Conservation (phyloP, 2,888 invertebrate genomes). For the Eupithecia abbreviata region DNA sequence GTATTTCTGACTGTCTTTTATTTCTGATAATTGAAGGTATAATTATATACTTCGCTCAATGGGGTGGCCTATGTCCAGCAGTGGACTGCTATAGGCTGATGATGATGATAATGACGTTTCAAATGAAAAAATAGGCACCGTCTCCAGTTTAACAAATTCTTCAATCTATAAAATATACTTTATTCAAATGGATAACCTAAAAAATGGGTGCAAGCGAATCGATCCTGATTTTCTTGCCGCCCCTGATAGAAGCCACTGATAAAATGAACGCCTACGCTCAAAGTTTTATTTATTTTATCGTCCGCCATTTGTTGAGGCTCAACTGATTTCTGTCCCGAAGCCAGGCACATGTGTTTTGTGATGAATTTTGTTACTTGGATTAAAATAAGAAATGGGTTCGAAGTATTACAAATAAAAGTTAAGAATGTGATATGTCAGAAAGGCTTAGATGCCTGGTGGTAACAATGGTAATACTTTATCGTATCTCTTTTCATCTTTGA, state of each 20-base stretch:
- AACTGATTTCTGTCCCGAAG: slow-evolving; percentile 56
- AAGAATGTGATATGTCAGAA: no score
- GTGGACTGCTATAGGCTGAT: no score
- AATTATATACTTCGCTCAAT: no score
- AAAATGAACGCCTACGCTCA: slow-evolving; percentile 57
- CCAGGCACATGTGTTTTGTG: background rate
- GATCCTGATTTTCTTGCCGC: slow-evolving; percentile 50
- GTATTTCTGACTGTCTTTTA: no score
- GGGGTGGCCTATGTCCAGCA: no score
- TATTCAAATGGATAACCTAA: background rate
- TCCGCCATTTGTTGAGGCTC: slow-evolving; percentile 64
- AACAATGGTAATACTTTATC: no score
- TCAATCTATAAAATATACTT: background rate
- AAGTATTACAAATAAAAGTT: no score
- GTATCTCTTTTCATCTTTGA: no score
- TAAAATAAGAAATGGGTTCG: background rate
- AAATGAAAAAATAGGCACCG: no score
- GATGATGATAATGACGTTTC: no score
- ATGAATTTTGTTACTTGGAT: background rate
- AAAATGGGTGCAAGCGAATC: slow-evolving; percentile 57
- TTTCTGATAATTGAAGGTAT: no score
- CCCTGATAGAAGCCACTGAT: slow-evolving; percentile 51
- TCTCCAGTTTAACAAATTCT: background rate
- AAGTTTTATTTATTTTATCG: slow-evolving; percentile 73
- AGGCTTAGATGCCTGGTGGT: no score